Conservation (phyloP, 2,888 invertebrate species). For the Drosophila niveifrons region DNA sequence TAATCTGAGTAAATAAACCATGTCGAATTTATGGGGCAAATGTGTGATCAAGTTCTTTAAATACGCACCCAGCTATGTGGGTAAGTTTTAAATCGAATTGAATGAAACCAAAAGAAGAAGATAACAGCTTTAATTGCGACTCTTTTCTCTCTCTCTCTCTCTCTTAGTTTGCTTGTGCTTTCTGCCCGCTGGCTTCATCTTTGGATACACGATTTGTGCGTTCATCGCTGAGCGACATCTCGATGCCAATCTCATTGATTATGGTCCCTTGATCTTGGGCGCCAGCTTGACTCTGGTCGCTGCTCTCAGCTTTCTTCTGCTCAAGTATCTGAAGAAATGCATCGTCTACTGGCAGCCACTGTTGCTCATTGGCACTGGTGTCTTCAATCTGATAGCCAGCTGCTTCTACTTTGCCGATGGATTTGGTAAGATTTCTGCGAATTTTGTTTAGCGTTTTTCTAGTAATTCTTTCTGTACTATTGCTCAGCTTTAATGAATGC, state of each 20-base stretch:
- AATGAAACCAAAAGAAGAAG: not conserved
- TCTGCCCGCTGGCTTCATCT: constrained; percentile 80
- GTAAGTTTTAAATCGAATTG: constrained; percentile 54
- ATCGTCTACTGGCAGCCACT: constrained; percentile 82
- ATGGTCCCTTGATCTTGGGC: constrained; percentile 82
- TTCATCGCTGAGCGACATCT: constrained; percentile 75
- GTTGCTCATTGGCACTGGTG: constrained; percentile 67
- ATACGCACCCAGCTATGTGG: constrained; percentile 78
- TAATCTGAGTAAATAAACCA: constrained; percentile 17
- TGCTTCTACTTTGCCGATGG: constrained; percentile 82
- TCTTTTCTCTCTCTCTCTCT: not conserved
- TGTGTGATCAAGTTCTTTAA: constrained; percentile 72
- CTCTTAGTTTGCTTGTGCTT: constrained; percentile 76
- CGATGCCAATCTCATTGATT: constrained; percentile 61
- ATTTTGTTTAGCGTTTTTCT: not conserved
- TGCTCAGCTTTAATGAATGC: too few species aligned
- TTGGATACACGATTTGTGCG: constrained; percentile 82
- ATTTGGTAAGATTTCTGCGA: constrained; percentile 70
- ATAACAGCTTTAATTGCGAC: not conserved
- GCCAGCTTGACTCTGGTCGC: constrained; percentile 66
- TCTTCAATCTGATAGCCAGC: constrained; percentile 79
- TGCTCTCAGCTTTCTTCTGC: constrained; percentile 66
- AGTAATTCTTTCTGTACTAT: too few species aligned
- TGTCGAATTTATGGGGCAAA: constrained; percentile 74
- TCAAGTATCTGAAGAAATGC: constrained; percentile 74